These are phyloP conservation scores for Ischnus inquisitorius DNA, from an alignment of 2,888 invertebrate species.

Conservation along the genomic window DNA sequence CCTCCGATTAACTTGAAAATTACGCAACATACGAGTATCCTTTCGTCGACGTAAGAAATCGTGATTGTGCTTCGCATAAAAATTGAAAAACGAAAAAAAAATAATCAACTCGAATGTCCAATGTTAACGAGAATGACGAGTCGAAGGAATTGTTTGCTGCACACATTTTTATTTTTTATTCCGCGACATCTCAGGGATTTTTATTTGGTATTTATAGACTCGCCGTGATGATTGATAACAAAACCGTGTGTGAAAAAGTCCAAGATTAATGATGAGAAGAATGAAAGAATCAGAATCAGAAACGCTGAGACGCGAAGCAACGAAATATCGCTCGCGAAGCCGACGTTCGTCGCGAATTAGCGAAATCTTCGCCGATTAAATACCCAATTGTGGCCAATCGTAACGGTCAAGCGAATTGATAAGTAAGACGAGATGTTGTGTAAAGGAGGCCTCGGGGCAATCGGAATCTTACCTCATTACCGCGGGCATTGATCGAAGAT, in stretches of 20 bases:
- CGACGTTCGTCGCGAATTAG: slow-evolving; percentile 18
- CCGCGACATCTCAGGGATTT: not conserved
- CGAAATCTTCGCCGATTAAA: slow-evolving; percentile 44
- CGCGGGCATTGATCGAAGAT: slow-evolving; percentile 47
- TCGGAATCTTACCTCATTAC: slow-evolving; percentile 58
- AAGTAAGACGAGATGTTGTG: slow-evolving; percentile 2
- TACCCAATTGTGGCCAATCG: slow-evolving; percentile 48
- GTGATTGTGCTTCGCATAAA: not conserved
- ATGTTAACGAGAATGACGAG: not conserved
- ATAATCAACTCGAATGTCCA: too few relatives aligned
- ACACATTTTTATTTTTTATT: not conserved
- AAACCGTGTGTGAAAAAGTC: not conserved
- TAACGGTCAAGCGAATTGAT: slow-evolving; percentile 31
- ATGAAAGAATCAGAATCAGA: not conserved
- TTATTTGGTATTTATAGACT: not conserved
- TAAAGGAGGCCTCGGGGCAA: not conserved
- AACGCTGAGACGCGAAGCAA: not conserved
- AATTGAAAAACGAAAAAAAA: not conserved
- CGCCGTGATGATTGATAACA: not conserved
- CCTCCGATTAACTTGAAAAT: slow-evolving; percentile 47
- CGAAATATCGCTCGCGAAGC: not conserved
- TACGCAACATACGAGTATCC: slow-evolving; percentile 31
- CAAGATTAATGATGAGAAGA: not conserved
- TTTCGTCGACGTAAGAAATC: not conserved
- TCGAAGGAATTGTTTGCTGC: not conserved